phyloP scores from a whole-genome alignment of 2,888 invertebrate species.

The Phorcus lineatus region DNA sequence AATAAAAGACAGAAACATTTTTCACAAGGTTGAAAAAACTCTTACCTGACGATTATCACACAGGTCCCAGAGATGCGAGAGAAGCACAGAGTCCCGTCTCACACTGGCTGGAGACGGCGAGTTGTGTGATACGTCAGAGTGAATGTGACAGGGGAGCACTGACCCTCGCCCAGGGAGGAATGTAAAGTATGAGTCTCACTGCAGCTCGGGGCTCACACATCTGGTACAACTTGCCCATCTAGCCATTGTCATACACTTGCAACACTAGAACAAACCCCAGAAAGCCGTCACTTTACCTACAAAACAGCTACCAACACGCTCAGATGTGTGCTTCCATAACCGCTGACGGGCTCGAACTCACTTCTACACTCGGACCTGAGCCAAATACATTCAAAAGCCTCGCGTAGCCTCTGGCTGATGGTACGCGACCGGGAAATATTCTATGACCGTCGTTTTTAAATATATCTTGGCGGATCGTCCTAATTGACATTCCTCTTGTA shows the following conservation, averaged over 20 bases:
- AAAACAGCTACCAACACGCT: not conserved
- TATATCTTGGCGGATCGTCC: slow-evolving; percentile 2
- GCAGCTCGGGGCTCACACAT: not conserved
- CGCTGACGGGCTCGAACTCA: not conserved
- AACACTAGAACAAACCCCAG: slow-evolving; percentile 3
- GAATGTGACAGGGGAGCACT: slow-evolving; percentile 1
- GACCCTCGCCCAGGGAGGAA: slow-evolving; percentile 4
- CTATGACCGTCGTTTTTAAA: slow-evolving; percentile 11
- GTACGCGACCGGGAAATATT: slow-evolving; percentile 11
- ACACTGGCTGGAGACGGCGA: not conserved
- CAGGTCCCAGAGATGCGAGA: not conserved
- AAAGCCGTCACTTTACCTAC: slow-evolving; percentile 9
- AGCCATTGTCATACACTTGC: slow-evolving; percentile 19
- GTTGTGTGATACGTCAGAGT: not conserved
- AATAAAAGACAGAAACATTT: not conserved
- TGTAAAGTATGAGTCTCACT: slow-evolving; percentile 8
- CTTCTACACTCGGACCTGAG: not conserved
- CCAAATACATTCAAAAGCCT: not conserved
- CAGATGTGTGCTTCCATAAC: not conserved
- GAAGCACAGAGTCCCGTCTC: not conserved
- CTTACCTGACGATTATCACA: not conserved
- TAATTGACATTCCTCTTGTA: slow-evolving; percentile 6
- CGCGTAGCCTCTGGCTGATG: not conserved
- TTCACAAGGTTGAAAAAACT: not conserved
- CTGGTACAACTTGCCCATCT: slow-evolving; percentile 15